Evolutionary conservation across 2,113 vertebrate genomes (phyloP).

Genomic region (Sphaerodactylus townsendi): DNA sequence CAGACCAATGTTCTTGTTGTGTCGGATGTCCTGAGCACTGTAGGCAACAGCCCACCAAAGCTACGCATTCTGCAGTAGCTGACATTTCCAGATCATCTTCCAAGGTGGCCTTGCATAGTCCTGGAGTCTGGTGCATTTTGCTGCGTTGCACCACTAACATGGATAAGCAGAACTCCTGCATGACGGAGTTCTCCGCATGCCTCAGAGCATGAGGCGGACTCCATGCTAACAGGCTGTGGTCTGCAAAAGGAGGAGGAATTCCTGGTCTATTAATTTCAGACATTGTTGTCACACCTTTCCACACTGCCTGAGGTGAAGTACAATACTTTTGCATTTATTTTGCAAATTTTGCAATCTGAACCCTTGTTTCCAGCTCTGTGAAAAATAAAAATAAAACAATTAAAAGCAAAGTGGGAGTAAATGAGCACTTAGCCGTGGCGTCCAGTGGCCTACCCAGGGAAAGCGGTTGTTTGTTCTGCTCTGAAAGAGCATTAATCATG

Average conservation of each 20-base stretch:
- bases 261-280: not conserved
- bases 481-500: conserved; percentile 49
- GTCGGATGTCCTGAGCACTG: too few species aligned
- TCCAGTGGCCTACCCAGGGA: conserved; percentile 7
- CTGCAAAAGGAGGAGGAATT: not conserved
- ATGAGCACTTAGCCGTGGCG: conserved; percentile 2
- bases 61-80: too few species aligned
- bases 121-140: too few species aligned
- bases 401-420: conserved; percentile 19
- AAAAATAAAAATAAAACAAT: not conserved
- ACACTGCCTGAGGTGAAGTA: not conserved
- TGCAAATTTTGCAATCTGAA: not conserved
- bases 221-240: too few species aligned
- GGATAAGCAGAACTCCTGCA: too few species aligned
- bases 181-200: too few species aligned
- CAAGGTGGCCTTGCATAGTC: too few species aligned
- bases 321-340: not conserved
- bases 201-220: not conserved
- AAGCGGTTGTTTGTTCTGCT: conserved; percentile 41
- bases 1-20: too few species aligned
- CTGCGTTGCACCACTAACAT: too few species aligned
- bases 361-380: not conserved
- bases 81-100: too few species aligned
- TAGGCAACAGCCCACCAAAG: too few species aligned
- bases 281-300: not conserved